phyloP scores from a whole-genome alignment of 2,888 invertebrate species.

The Bruchidius siliquastri region DNA sequence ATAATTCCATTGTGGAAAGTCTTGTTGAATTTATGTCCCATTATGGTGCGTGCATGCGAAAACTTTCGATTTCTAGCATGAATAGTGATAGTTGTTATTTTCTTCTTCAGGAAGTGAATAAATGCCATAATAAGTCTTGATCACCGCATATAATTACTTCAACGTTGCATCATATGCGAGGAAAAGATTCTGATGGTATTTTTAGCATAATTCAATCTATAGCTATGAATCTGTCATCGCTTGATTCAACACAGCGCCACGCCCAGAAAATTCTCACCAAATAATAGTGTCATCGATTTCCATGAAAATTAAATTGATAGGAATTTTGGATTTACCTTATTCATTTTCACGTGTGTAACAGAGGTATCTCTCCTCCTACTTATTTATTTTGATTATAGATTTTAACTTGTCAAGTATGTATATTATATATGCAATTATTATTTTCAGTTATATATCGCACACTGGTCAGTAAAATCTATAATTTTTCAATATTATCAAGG shows the following conservation, averaged over 20 bases:
- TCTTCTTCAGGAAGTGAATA: background rate
- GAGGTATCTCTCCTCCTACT: too few species aligned
- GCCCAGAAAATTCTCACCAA: too few species aligned
- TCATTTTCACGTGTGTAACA: too few species aligned
- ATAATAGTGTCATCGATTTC: too few species aligned
- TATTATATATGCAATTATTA: too few species aligned
- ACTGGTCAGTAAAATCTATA: background rate
- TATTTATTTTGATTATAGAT: too few species aligned
- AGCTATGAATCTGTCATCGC: background rate
- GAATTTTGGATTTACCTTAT: too few species aligned
- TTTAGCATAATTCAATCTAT: background rate
- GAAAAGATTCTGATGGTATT: background rate
- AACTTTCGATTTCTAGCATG: background rate
- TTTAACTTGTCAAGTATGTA: too few species aligned
- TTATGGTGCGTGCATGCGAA: background rate
- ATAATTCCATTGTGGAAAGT: background rate
- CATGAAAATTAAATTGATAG: too few species aligned
- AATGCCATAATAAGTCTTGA: background rate
- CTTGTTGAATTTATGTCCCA: background rate
- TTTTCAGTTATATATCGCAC: background rate
- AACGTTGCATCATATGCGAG: background rate
- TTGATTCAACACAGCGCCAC: too few species aligned
- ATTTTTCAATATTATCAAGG: background rate
- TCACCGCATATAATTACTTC: background rate
- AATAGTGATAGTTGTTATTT: background rate